Conservation (phyloP, 2,797 vertebrate genomes). For the Borostomias antarcticus region DNA sequence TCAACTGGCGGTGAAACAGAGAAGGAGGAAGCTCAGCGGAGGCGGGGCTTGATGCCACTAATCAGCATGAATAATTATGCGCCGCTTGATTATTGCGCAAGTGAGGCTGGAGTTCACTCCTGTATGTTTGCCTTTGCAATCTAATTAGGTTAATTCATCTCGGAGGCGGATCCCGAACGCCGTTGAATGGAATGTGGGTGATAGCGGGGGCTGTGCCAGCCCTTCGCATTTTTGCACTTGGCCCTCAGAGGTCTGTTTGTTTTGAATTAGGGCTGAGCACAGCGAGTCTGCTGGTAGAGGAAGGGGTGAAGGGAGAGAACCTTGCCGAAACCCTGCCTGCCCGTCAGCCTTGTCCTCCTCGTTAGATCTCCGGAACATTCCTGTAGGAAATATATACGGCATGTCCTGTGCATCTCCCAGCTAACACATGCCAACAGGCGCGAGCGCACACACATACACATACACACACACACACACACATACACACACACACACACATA, state of each 20-base stretch:
- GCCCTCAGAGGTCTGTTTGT: constrained; percentile 72
- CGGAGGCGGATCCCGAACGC: constrained; percentile 61
- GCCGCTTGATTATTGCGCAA: constrained; percentile 58
- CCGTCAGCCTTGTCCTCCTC: too few species aligned
- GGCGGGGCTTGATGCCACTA: constrained; percentile 30
- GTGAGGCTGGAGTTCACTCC: constrained; percentile 49
- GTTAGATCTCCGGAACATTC: too few species aligned
- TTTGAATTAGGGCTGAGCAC: constrained; percentile 75
- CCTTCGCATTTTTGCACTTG: constrained; percentile 68
- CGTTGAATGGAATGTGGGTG: constrained; percentile 71
- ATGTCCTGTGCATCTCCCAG: not conserved
- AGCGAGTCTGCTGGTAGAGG: constrained; percentile 50
- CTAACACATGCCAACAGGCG: not conserved
- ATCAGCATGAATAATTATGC: constrained; percentile 57
- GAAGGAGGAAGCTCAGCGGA: not conserved
- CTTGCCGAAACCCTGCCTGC: too few species aligned
- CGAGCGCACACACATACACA: constrained; percentile 14
- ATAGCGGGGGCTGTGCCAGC: constrained; percentile 61
- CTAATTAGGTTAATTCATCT: constrained; percentile 77
- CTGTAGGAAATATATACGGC: not conserved
- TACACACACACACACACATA: constrained; percentile 22
- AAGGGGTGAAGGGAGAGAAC: not conserved
- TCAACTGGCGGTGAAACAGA: not conserved
- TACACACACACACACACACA: constrained; percentile 8
- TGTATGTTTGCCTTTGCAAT: constrained; percentile 56